These are phyloP conservation scores for Alviniconcha strummeri DNA, from an alignment of 2,888 invertebrate species.

Conservation along the genomic window DNA sequence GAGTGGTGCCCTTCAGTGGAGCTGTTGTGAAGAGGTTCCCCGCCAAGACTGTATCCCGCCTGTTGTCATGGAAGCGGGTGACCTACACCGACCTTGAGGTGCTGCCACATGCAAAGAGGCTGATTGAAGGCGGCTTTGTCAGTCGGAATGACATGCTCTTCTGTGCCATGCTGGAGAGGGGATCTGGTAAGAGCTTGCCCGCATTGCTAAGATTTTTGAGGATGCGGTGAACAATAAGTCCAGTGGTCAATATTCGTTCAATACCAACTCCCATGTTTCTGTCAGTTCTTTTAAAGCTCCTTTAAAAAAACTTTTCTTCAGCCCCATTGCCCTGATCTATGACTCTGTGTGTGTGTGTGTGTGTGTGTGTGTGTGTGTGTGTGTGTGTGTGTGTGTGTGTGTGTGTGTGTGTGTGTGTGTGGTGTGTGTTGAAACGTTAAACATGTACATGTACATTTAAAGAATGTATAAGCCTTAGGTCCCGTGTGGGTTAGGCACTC, in stretches of 20 bases:
- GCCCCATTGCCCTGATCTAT: neutral
- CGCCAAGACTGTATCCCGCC: slow-evolving; percentile 66
- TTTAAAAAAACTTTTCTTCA: neutral
- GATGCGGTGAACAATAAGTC: no score
- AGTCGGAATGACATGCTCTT: slow-evolving; percentile 77
- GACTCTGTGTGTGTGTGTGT: slow-evolving; percentile 57
- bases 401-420: no score
- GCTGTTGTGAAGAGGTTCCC: slow-evolving; percentile 68
- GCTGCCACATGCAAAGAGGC: slow-evolving; percentile 54
- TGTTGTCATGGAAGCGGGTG: slow-evolving; percentile 83
- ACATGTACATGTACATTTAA: no score
- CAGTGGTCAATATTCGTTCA: no score
- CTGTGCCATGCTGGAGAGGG: slow-evolving; percentile 85
- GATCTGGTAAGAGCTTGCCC: slow-evolving; percentile 77
- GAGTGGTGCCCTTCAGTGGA: slow-evolving; percentile 60
- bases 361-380: neutral
- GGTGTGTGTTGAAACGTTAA: no score
- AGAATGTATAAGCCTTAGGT: no score
- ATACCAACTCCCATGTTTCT: neutral
- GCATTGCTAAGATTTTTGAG: neutral
- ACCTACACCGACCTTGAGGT: slow-evolving; percentile 78
- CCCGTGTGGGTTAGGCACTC: no score
- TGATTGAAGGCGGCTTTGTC: slow-evolving; percentile 70
- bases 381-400: slow-evolving; percentile 68
- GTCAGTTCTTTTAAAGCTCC: no score